A percentile compares a stretch with the other conserved stretches of the same genome.
Conservation (phyloP, 2,888 invertebrate genomes). For the Heliconius erato region DNA sequence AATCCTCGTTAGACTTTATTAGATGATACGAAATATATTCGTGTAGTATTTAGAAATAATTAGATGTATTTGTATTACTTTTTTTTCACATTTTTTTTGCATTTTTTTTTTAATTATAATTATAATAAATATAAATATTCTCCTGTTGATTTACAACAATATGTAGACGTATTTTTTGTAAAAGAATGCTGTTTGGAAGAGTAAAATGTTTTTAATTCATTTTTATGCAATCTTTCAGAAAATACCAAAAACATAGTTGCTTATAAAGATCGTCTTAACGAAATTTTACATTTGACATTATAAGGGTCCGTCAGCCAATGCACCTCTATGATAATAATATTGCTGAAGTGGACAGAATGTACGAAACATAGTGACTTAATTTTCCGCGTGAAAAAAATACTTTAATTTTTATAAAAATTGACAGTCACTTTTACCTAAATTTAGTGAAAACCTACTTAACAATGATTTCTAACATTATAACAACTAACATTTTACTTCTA, state of each 20-base stretch:
- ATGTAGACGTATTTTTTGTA: no score
- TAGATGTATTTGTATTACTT: neutral
- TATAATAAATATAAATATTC: no score
- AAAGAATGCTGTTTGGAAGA: no score
- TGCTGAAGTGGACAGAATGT: neutral
- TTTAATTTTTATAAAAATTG: neutral
- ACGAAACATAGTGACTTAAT: no score
- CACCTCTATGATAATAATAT: neutral
- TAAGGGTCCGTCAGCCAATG: no score
- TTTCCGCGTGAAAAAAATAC: neutral
- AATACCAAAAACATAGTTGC: no score
- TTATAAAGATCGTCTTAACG: neutral
- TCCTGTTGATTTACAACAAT: no score
- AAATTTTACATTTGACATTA: no score
- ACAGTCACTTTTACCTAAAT: neutral
- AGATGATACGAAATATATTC: neutral
- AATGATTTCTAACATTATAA: neutral
- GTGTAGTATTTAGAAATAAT: neutral
- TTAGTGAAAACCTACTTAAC: neutral
- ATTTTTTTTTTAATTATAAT: no score
- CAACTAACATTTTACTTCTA: neutral
- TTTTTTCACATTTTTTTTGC: neutral
- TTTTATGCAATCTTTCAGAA: no score
- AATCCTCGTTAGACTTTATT: slow-evolving; percentile 22
- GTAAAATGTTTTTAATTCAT: no score